These are phyloP conservation scores for Lycaena phlaeas DNA, from an alignment of 2,888 invertebrate genomes.

Conservation along the genomic window DNA sequence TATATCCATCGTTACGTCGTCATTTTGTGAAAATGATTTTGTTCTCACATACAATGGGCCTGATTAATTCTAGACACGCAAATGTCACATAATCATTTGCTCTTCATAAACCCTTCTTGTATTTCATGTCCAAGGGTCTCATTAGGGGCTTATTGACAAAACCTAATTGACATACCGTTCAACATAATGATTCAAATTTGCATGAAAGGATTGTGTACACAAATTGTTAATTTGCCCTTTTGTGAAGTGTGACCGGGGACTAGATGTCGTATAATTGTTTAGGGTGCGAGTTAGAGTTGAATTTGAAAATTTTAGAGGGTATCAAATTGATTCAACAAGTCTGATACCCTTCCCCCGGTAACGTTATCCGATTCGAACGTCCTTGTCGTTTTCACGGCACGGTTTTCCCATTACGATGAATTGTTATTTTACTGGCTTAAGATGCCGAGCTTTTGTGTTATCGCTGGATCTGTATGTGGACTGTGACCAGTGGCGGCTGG, in stretches of 20 bases:
- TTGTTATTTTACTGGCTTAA: too few species aligned
- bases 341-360: slow-evolving; percentile 35
- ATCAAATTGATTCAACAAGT: slow-evolving; percentile 63
- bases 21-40: slow-evolving; percentile 14
- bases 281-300: slow-evolving; percentile 51
- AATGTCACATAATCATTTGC: slow-evolving; percentile 31
- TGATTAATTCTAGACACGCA: slow-evolving; percentile 35
- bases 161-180: slow-evolving; percentile 15
- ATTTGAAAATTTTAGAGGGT: too few species aligned
- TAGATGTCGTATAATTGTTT: slow-evolving; percentile 56
- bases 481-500: too few species aligned
- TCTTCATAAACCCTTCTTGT: slow-evolving; percentile 19
- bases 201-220: slow-evolving; percentile 22
- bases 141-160: slow-evolving; percentile 16
- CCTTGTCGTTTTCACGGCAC: too few species aligned
- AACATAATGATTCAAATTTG: slow-evolving; percentile 19
- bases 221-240: slow-evolving; percentile 40
- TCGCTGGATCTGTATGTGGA: too few species aligned
- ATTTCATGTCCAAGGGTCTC: slow-evolving; percentile 22
- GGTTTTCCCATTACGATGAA: too few species aligned
- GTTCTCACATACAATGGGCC: slow-evolving; percentile 24
- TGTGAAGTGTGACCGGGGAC: slow-evolving; percentile 42
- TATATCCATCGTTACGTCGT: slow-evolving; percentile 10
- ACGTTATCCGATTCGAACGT: not conserved
- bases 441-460: too few species aligned